Evolutionary conservation across 1,140 invertebrate species (phyloP).

Genomic region (Artemia franciscana): DNA sequence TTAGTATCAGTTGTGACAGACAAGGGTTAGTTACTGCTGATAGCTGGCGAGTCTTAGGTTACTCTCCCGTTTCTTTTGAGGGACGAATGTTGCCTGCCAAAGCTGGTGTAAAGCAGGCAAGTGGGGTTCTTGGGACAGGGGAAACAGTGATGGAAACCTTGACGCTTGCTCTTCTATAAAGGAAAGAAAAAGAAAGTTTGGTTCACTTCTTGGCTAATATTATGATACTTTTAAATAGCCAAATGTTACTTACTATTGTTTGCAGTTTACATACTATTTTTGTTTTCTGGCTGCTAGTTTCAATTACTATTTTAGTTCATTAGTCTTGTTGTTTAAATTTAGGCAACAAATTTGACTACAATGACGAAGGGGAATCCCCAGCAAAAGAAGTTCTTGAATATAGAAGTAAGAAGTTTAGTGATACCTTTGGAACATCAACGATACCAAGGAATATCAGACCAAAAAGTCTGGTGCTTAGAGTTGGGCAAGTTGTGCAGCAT

Average conservation of each 20-base stretch:
- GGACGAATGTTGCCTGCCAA: too few relatives aligned
- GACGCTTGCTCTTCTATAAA: background rate
- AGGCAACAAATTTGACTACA: background rate
- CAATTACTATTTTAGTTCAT: background rate
- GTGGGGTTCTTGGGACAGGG: too few relatives aligned
- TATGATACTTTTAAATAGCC: background rate
- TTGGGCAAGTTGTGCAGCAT: conserved; percentile 29
- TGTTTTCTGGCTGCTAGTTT: background rate
- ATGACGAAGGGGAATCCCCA: conserved; percentile 20
- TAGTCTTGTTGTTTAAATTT: background rate
- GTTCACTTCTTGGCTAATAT: background rate
- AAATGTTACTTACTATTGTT: background rate
- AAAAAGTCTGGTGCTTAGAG: conserved; percentile 21
- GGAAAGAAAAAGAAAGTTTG: background rate
- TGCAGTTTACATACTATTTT: background rate
- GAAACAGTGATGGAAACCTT: too few relatives aligned
- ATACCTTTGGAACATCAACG: conserved; percentile 16
- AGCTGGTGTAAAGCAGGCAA: too few relatives aligned
- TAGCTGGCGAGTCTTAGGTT: too few relatives aligned
- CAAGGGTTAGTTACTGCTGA: too few relatives aligned
- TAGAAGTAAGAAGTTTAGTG: conserved; percentile 13
- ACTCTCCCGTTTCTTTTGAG: too few relatives aligned
- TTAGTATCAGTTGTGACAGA: too few relatives aligned
- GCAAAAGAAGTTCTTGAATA: conserved; percentile 23
- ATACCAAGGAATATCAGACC: conserved; percentile 20